Evolutionary conservation across 2,113 vertebrate species (phyloP), one percentile per base, ranked within the genome.

Genomic region (Raja brachyura): DNA sequence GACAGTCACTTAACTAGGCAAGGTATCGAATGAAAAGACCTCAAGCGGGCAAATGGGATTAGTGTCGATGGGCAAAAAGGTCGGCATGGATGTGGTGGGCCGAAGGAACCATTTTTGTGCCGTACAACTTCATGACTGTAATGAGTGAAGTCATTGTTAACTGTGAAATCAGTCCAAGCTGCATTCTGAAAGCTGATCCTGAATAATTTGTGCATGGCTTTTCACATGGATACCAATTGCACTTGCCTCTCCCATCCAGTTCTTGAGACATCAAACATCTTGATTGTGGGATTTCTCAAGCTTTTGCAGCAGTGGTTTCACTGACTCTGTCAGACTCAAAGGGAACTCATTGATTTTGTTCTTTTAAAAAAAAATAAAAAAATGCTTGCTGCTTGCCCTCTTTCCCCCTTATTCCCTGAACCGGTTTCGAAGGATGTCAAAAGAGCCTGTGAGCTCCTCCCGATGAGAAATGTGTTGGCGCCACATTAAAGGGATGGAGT

Each of bases 341-440:
- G 25, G 25, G 61, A 86, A n/a, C 22, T 61, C 54, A 6, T n/a
- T 86, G 81, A 54, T 86, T 86, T 86, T 86, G 59, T 56, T 86
- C 56, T 61, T n/a, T 7, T n/a, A 33, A 31, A 31, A 31, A 63
- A 88, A 63, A 88, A 88, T 56, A 88, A 0, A 48, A 48, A 66
- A 88, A 66, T 63, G 59, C 83, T 88, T 66, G 59, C 83, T 7
- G 59, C 59, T 88, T 88, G 83, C 83, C 14, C 83, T 63, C 83
- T 75, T n/a, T 22, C 54, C 79, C 48, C 79, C 81, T 85, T 59
- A 54, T 85, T 85, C 59, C 83, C 59, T 88, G 83, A 88, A 88
- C 83, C 59, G 14, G 59, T 88, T 63, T 88, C 2, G 83, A 88
- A 31, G 83, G 59, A 88, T 88, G 31, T 88, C 5, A 88, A 88